phyloP scores from a whole-genome alignment of 30 jellyfish, hydroid and myxozoan species.

The Hydractinia echinata region DNA sequence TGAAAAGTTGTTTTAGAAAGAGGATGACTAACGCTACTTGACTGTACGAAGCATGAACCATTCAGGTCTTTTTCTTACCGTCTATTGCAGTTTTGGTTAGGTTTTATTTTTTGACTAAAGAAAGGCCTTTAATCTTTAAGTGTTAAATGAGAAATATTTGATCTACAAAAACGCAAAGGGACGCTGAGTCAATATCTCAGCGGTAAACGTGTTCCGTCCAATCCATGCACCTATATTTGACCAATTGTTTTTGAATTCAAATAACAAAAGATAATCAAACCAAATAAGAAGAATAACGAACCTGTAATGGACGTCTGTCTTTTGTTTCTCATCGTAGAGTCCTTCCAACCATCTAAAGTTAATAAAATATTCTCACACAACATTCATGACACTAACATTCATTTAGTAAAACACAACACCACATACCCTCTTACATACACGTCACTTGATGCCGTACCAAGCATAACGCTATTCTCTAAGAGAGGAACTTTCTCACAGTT shows the following conservation, averaged over 20 bases:
- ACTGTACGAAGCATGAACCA: no score
- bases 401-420: neutral
- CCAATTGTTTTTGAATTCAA: neutral
- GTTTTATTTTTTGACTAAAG: no score
- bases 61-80: no score
- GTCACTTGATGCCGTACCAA: constrained; percentile 73
- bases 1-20: no score
- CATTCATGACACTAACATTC: neutral
- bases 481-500: constrained; percentile 82
- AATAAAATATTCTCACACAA: neutral
- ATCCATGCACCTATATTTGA: neutral
- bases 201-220: no score
- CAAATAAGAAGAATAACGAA: constrained; percentile 17
- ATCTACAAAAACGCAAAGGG: neutral
- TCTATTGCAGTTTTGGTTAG: no score
- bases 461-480: constrained; percentile 60
- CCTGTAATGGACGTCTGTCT: constrained; percentile 94
- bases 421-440: constrained; percentile 76
- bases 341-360: constrained; percentile 83
- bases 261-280: neutral
- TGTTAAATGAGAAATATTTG: neutral
- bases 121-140: no score
- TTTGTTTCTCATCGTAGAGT: constrained; percentile 54
- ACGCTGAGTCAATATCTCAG: no score
- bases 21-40: no score